These are phyloP conservation scores for Oceanites oceanicus DNA, from an alignment of 2,113 vertebrate genomes.

Conservation along the genomic window DNA sequence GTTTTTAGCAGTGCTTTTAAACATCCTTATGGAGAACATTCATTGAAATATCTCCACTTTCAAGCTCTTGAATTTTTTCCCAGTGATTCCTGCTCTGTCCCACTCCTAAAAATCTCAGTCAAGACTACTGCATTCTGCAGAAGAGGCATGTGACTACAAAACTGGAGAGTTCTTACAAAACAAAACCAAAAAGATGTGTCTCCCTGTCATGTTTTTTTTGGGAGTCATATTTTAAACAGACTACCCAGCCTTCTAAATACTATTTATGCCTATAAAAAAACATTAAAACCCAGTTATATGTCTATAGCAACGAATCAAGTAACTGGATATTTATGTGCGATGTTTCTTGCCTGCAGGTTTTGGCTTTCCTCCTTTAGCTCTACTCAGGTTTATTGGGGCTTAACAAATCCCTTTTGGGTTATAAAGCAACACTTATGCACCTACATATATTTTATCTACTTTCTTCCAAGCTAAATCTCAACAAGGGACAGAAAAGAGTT, in stretches of 20 bases:
- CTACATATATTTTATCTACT: background rate
- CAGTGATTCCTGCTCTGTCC: background rate
- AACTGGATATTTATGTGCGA: background rate
- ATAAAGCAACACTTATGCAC: background rate
- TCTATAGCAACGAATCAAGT: background rate
- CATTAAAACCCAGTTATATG: fast-evolving
- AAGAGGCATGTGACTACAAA: background rate
- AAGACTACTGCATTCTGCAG: background rate
- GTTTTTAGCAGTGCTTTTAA: background rate
- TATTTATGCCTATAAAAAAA: background rate
- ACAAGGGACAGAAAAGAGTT: background rate
- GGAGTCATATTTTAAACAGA: background rate
- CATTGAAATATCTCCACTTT: background rate
- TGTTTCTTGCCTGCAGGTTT: background rate
- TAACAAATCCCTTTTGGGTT: background rate
- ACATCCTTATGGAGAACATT: background rate
- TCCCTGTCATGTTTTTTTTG: background rate
- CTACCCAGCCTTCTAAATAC: background rate
- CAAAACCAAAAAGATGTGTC: background rate
- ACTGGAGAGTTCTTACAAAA: background rate
- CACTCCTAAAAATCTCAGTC: background rate
- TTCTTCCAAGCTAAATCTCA: background rate
- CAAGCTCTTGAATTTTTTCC: background rate
- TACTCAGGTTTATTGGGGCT: background rate
- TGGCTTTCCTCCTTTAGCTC: background rate